Conservation (phyloP, 2,797 vertebrate species). For the Brotula barbata region DNA sequence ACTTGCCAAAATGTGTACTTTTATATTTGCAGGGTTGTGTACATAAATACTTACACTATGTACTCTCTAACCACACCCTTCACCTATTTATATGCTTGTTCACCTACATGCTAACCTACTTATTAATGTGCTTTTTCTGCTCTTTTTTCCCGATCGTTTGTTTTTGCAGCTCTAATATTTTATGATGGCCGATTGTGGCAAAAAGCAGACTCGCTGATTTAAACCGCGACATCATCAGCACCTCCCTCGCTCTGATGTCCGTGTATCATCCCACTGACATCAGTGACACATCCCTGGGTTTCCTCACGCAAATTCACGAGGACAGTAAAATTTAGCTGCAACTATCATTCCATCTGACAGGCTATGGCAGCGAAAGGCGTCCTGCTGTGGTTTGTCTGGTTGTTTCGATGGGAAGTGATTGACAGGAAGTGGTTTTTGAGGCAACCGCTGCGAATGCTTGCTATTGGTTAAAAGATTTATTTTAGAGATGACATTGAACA, state of each 20-base stretch:
- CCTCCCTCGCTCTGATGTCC: neutral
- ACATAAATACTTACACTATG: neutral
- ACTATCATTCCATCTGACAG: conserved; percentile 1
- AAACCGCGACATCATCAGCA: no score
- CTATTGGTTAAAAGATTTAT: conserved; percentile 30
- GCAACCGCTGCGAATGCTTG: conserved; percentile 37
- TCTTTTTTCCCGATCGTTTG: neutral
- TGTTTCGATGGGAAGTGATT: conserved; percentile 23
- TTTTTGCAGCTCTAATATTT: no score
- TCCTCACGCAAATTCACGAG: neutral
- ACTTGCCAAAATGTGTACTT: conserved; percentile 12
- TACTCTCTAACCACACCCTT: neutral
- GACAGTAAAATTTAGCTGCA: neutral
- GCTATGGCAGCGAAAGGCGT: neutral
- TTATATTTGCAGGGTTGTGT: neutral
- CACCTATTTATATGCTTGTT: neutral
- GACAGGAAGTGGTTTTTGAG: conserved; percentile 19
- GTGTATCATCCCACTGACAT: neutral
- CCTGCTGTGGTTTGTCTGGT: conserved; percentile 22
- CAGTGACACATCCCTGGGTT: neutral
- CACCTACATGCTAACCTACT: neutral
- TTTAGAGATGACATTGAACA: conserved; percentile 36
- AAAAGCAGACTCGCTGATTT: no score
- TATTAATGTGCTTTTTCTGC: neutral
- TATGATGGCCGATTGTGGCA: no score